Conservation (phyloP, 2,797 vertebrate genomes). For the Protosalanx chinensis region DNA sequence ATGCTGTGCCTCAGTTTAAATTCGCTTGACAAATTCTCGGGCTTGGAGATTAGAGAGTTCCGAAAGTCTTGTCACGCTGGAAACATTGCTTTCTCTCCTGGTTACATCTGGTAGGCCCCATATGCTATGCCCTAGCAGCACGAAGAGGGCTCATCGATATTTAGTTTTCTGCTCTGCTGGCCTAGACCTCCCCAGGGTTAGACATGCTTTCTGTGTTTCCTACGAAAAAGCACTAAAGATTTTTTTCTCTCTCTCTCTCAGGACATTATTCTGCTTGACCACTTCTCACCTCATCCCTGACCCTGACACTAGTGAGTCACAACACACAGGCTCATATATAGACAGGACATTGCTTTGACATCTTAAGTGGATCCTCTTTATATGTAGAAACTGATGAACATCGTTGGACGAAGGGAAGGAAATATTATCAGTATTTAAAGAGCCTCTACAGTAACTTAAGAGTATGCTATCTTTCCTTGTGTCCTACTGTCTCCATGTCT, state of each 20-base stretch:
- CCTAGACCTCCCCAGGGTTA: conserved; percentile 10
- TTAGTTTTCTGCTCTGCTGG: conserved; percentile 26
- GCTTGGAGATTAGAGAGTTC: too few species aligned
- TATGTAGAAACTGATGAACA: neutral
- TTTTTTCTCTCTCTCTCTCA: conserved; percentile 7
- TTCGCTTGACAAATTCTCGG: too few species aligned
- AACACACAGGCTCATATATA: neutral
- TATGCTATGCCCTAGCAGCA: neutral
- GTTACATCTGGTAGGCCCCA: neutral
- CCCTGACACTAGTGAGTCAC: neutral
- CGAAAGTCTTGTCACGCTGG: too few species aligned
- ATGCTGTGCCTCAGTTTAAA: neutral
- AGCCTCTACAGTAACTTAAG: too few species aligned
- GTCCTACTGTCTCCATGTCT: neutral
- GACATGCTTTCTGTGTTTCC: conserved; percentile 12
- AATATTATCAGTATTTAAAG: neutral
- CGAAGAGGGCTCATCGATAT: conserved; percentile 28
- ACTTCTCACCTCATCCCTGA: too few species aligned
- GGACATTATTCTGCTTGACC: neutral
- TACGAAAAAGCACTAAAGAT: conserved; percentile 9
- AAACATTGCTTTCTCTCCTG: too few species aligned
- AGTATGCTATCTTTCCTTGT: neutral
- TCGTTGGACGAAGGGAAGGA: too few species aligned
- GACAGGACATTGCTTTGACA: neutral
- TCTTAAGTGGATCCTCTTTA: neutral